These are phyloP conservation scores for Pardalotus punctatus DNA, from an alignment of 2,113 vertebrate species.

Conservation along the genomic window DNA sequence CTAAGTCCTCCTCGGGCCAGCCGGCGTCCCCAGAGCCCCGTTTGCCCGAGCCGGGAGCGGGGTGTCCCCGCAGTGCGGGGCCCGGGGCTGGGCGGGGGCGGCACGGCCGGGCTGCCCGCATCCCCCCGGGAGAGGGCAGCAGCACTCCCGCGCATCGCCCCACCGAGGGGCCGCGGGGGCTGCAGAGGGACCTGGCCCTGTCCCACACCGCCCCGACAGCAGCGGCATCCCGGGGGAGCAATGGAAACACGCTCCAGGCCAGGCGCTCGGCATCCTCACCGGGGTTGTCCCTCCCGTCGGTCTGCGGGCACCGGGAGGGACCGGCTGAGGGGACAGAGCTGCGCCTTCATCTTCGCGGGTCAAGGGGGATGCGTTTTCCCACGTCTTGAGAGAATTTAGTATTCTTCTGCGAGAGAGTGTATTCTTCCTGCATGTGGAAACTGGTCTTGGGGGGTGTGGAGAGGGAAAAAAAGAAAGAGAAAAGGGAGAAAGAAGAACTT, in stretches of 20 bases:
- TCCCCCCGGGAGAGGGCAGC: conserved; percentile 57
- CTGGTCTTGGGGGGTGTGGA: rapidly evolving
- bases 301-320: not conserved
- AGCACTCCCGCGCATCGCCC: not conserved
- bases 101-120: not conserved
- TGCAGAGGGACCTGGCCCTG: not conserved
- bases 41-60: not conserved
- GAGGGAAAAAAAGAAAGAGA: not conserved
- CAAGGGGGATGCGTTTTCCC: not conserved
- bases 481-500: not conserved
- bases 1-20: not conserved
- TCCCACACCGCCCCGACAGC: not conserved
- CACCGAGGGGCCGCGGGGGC: not conserved
- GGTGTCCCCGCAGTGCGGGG: not conserved
- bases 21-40: rapidly evolving
- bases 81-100: not conserved
- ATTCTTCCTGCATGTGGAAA: not conserved
- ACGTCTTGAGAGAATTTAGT: not conserved
- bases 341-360: not conserved
- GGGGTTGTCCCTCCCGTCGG: not conserved
- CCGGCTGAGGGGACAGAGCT: not conserved
- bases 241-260: not conserved
- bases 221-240: not conserved
- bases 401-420: not conserved
- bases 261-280: not conserved